Conservation (phyloP, 2,888 invertebrate genomes). For the Tipula vernalis region DNA sequence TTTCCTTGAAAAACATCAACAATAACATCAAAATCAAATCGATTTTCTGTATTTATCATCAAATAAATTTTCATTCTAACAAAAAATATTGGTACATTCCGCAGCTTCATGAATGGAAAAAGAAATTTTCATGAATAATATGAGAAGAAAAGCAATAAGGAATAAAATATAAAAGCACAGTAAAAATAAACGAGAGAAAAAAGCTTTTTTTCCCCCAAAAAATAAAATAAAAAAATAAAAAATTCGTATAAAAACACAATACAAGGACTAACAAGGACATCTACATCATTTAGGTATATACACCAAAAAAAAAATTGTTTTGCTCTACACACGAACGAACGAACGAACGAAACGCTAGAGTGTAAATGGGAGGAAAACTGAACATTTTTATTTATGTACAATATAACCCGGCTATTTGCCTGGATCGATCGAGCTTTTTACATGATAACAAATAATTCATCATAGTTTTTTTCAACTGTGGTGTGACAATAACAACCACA, state of each 20-base stretch:
- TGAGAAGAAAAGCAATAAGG: background rate
- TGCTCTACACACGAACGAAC: background rate
- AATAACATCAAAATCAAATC: background rate
- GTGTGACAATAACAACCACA: background rate
- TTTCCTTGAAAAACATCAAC: background rate
- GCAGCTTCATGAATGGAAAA: background rate
- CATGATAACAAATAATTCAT: background rate
- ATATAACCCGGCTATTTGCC: background rate
- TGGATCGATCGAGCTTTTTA: conserved; percentile 1
- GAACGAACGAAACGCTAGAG: background rate
- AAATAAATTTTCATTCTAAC: background rate
- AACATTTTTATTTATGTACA: background rate
- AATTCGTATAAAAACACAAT: background rate
- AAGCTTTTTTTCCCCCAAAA: background rate
- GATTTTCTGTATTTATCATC: background rate
- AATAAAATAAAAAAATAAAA: too few relatives aligned
- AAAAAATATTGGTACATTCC: background rate
- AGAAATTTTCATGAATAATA: background rate
- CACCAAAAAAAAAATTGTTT: background rate
- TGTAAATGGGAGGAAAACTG: background rate
- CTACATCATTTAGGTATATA: background rate
- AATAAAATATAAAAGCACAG: background rate
- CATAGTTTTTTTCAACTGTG: background rate
- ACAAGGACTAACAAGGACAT: conserved; percentile 4
- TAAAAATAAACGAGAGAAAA: background rate